Evolutionary conservation across 2,888 invertebrate genomes (phyloP).

Genomic region (Lampropteryx suffumata): DNA sequence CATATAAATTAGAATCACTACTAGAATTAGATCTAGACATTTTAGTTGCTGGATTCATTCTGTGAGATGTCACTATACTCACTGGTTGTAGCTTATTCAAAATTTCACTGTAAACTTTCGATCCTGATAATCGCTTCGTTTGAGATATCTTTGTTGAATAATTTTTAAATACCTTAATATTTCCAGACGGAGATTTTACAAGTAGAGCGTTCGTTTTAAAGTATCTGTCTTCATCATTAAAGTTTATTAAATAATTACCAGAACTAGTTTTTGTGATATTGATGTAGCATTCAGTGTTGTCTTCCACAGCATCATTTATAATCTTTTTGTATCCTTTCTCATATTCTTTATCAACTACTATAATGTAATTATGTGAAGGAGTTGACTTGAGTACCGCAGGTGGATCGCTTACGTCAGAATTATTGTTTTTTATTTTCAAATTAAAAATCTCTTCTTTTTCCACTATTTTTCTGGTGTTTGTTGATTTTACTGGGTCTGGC

Average conservation of each 20-base stretch:
- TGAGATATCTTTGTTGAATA: background rate
- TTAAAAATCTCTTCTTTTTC: slow-evolving; percentile 30
- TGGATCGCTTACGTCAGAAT: slow-evolving; percentile 34
- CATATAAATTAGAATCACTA: slow-evolving; percentile 50
- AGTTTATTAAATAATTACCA: slow-evolving; percentile 45
- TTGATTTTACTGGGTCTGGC: slow-evolving; percentile 18
- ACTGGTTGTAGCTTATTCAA: slow-evolving; percentile 36
- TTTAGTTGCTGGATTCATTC: slow-evolving; percentile 21
- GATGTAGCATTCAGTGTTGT: slow-evolving; percentile 41
- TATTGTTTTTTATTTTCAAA: slow-evolving; percentile 42
- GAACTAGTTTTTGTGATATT: slow-evolving; percentile 48
- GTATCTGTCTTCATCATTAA: slow-evolving; percentile 36
- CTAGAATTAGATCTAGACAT: slow-evolving; percentile 36
- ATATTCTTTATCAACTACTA: slow-evolving; percentile 65
- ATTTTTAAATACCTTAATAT: slow-evolving; percentile 49
- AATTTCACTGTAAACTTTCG: slow-evolving; percentile 39
- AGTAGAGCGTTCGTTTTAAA: slow-evolving; percentile 46
- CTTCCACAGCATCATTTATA: slow-evolving; percentile 39
- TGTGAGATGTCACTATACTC: slow-evolving; percentile 19
- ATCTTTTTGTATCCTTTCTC: slow-evolving; percentile 47
- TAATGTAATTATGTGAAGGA: slow-evolving; percentile 51
- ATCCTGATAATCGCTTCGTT: background rate
- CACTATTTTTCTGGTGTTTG: slow-evolving; percentile 3
- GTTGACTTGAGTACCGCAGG: slow-evolving; percentile 51
- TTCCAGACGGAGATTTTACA: slow-evolving; percentile 50